Percentiles rank a stretch among this genome's conserved stretches.
These are phyloP conservation scores for Nemurella pictetii DNA, from an alignment of 2,888 invertebrate species.

Conservation along the genomic window DNA sequence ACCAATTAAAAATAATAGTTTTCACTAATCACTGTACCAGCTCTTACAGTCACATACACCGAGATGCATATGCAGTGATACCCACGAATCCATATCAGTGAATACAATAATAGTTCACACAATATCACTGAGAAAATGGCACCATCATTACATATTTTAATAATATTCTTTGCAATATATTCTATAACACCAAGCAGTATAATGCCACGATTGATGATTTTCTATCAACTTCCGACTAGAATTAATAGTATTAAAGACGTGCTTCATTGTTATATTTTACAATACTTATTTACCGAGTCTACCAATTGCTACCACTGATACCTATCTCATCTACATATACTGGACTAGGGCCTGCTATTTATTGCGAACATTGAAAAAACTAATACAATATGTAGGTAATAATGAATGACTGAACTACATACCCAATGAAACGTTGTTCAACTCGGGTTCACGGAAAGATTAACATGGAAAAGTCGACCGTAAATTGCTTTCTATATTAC, in stretches of 20 bases:
- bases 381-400: neutral
- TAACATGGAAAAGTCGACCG: neutral
- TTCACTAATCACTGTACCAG: too few species aligned
- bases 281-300: conserved; percentile 34
- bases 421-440: neutral
- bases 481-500: neutral
- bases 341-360: conserved; percentile 32
- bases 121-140: conserved; percentile 15
- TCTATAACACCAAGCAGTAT: conserved; percentile 38
- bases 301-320: conserved; percentile 28
- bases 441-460: neutral
- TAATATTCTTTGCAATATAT: conserved; percentile 23
- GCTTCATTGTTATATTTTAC: conserved; percentile 32
- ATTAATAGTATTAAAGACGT: conserved; percentile 36
- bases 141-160: conserved; percentile 6
- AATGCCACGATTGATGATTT: conserved; percentile 27
- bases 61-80: neutral
- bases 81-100: neutral
- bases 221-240: conserved; percentile 38
- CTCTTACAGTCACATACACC: neutral
- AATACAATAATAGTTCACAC: neutral
- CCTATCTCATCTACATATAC: conserved; percentile 19
- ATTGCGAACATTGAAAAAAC: conserved; percentile 6
- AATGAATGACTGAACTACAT: neutral
- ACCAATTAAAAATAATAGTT: neutral